Conservation (phyloP, 2,113 vertebrate genomes). For the Neoarius graeffei region DNA sequence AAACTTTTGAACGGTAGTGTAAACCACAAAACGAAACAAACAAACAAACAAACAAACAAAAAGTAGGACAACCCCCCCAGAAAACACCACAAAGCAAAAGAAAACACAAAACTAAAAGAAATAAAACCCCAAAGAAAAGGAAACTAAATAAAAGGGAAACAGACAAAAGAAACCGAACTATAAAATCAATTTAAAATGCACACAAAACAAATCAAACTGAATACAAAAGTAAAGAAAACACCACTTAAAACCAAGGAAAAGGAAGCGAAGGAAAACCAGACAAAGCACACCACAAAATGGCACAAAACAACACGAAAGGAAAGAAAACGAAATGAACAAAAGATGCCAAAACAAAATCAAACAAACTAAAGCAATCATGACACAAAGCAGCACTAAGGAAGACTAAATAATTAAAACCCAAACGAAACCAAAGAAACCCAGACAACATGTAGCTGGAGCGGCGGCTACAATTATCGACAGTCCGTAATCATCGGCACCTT, state of each 20-base stretch:
- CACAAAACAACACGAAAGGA: too few relatives aligned
- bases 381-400: too few relatives aligned
- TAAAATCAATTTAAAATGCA: not conserved
- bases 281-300: not conserved
- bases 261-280: not conserved
- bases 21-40: not conserved
- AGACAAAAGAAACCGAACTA: not conserved
- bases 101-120: not conserved
- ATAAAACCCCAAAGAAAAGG: not conserved
- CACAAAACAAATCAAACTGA: not conserved
- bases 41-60: not conserved
- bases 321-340: too few relatives aligned
- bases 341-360: too few relatives aligned
- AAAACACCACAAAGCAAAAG: not conserved
- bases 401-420: too few relatives aligned
- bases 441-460: too few relatives aligned
- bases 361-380: too few relatives aligned
- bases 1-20: too few relatives aligned
- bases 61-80: not conserved
- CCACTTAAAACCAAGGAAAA: not conserved
- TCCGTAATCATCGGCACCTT: too few relatives aligned
- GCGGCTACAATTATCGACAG: too few relatives aligned
- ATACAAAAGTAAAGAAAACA: not conserved
- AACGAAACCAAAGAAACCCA: too few relatives aligned
- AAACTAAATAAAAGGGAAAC: too few relatives aligned